Conservation (phyloP, 2,888 invertebrate genomes). For the Tachina lurida region DNA sequence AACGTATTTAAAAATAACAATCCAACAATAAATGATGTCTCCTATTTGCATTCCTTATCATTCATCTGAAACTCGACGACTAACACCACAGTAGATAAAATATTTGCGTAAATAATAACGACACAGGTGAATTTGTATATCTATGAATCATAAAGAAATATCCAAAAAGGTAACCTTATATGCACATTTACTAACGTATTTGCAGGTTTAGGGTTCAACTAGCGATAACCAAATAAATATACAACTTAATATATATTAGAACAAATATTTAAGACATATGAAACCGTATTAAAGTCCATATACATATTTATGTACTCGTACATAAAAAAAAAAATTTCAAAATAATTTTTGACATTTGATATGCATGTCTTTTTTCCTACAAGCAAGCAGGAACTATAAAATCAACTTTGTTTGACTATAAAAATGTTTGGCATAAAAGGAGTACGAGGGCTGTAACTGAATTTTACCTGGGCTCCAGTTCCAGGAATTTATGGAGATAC, state of each 20-base stretch:
- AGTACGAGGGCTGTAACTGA: not conserved
- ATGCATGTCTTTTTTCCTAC: not conserved
- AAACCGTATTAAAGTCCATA: slow-evolving; percentile 3
- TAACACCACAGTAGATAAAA: slow-evolving; percentile 32
- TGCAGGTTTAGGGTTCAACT: not conserved
- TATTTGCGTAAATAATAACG: slow-evolving; percentile 47
- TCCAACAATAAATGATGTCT: not conserved
- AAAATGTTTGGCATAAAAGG: not conserved
- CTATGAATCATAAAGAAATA: slow-evolving; percentile 47
- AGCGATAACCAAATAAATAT: not conserved
- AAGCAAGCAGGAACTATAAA: slow-evolving; percentile 23
- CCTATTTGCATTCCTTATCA: slow-evolving; percentile 49
- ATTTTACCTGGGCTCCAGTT: not conserved
- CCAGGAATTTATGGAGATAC: not conserved
- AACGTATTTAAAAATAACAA: not conserved
- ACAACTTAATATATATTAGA: not conserved
- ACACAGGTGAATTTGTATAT: slow-evolving; percentile 50
- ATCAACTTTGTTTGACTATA: slow-evolving; percentile 33
- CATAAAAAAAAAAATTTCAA: not conserved
- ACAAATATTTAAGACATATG: not conserved
- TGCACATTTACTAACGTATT: not conserved
- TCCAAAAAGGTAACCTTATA: slow-evolving; percentile 5
- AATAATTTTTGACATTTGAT: slow-evolving; percentile 58
- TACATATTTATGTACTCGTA: too few relatives aligned
- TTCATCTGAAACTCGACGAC: slow-evolving; percentile 12